phyloP scores from a whole-genome alignment of 1,140 invertebrate genomes.

The Drosophila burlai region DNA sequence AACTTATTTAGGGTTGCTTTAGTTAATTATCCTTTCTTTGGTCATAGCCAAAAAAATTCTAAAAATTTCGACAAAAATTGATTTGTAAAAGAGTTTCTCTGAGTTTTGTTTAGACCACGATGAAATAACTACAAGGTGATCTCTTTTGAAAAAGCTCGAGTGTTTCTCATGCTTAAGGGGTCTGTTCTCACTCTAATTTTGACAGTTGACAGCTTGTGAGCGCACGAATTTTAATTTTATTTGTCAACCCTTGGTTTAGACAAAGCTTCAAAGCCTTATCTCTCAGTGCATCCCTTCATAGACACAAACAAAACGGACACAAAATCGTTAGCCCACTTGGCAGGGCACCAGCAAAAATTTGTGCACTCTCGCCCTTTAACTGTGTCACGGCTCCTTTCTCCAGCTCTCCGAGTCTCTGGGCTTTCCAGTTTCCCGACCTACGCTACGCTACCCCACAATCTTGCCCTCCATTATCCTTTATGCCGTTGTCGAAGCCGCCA shows the following conservation, averaged over 20 bases:
- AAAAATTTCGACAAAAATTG: neutral
- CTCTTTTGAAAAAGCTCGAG: too few relatives aligned
- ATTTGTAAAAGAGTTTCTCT: too few relatives aligned
- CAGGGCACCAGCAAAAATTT: constrained; percentile 73
- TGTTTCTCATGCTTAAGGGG: too few relatives aligned
- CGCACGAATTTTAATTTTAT: too few relatives aligned
- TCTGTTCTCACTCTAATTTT: too few relatives aligned
- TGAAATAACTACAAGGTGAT: too few relatives aligned
- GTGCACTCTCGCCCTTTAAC: constrained; percentile 48
- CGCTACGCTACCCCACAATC: constrained; percentile 8
- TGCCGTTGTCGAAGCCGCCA: constrained; percentile 1
- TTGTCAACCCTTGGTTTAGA: too few relatives aligned
- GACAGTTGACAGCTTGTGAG: too few relatives aligned
- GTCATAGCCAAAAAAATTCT: neutral
- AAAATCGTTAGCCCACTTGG: constrained; percentile 82
- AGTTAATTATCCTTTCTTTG: neutral
- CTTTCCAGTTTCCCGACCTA: constrained; percentile 6
- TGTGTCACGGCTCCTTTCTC: constrained; percentile 60
- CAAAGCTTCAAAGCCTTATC: neutral
- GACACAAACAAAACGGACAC: constrained; percentile 48
- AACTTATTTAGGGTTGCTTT: too few relatives aligned
- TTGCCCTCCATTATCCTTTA: constrained; percentile 10
- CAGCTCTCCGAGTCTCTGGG: constrained; percentile 9
- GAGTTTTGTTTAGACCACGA: too few relatives aligned
- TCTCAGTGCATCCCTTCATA: constrained; percentile 19